Evolutionary conservation across 2,113 vertebrate species (phyloP).

Genomic region (Cryptomyrus ogoouensis): DNA sequence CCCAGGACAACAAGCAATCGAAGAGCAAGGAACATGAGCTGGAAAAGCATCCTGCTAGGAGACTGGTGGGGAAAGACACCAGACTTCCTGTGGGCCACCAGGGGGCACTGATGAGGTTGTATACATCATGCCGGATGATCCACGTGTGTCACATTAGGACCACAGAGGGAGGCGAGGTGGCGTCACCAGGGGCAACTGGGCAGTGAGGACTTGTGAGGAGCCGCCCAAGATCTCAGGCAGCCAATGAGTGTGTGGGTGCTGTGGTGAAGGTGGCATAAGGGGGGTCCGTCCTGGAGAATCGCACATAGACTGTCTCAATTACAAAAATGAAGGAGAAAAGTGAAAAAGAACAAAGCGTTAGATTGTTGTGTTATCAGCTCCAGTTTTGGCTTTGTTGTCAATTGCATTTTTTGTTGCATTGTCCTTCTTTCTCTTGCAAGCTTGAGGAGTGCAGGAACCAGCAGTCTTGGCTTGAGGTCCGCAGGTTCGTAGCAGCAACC

Average conservation of each 20-base stretch:
- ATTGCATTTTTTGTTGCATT: not conserved
- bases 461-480: constrained; percentile 18
- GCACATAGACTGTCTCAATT: not conserved
- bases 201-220: not conserved
- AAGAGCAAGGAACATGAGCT: not conserved
- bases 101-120: not conserved
- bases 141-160: not conserved
- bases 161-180: not conserved
- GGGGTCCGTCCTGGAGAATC: not conserved
- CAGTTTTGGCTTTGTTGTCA: constrained; percentile 43
- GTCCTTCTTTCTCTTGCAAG: constrained; percentile 12
- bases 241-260: not conserved
- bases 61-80: not conserved
- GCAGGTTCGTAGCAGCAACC: constrained; percentile 30
- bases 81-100: not conserved
- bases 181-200: not conserved
- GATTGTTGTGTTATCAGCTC: constrained; percentile 55
- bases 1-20: not conserved
- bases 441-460: not conserved
- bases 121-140: not conserved
- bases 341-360: constrained; percentile 24
- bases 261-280: not conserved
- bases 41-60: not conserved
- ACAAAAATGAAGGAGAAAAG: not conserved
- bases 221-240: not conserved